Evolutionary conservation across 2,888 invertebrate genomes (phyloP).

Genomic region (Temnothorax unifasciatus): DNA sequence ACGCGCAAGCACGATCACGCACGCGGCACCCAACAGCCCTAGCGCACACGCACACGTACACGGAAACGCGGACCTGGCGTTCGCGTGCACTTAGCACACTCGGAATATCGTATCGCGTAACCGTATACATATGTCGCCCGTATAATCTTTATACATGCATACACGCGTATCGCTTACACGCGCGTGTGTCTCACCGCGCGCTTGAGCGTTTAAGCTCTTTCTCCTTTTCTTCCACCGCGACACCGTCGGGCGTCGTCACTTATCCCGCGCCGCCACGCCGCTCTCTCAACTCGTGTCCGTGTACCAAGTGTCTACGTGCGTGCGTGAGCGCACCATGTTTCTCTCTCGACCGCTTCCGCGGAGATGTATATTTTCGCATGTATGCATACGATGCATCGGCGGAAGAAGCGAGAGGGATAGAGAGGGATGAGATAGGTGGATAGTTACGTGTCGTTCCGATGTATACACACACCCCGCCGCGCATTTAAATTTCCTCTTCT

Average conservation of each 20-base stretch:
- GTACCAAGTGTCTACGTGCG: slow-evolving; percentile 62
- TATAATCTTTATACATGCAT: slow-evolving; percentile 19
- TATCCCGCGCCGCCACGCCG: slow-evolving; percentile 63
- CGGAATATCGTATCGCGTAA: slow-evolving; percentile 45
- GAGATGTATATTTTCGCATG: slow-evolving; percentile 27
- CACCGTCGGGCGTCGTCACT: slow-evolving; percentile 59
- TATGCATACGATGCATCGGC: slow-evolving; percentile 43
- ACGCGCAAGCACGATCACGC: slow-evolving; percentile 67
- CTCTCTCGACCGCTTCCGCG: slow-evolving; percentile 36
- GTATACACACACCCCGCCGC: slow-evolving; percentile 24
- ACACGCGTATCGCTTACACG: neutral
- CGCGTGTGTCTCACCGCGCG: slow-evolving; percentile 19
- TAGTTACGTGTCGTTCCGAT: slow-evolving; percentile 38
- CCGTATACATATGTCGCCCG: slow-evolving; percentile 39
- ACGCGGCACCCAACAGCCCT: slow-evolving; percentile 43
- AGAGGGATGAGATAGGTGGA: neutral
- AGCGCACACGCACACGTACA: slow-evolving; percentile 53
- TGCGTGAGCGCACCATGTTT: slow-evolving; percentile 17
- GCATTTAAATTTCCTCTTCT: slow-evolving; percentile 68
- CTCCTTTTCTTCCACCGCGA: slow-evolving; percentile 51
- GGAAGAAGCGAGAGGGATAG: neutral
- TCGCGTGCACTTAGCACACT: slow-evolving; percentile 57
- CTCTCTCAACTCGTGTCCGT: slow-evolving; percentile 62
- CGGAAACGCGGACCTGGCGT: slow-evolving; percentile 28
- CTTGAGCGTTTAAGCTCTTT: slow-evolving; percentile 69